These are phyloP conservation scores for Boloria selene DNA, from an alignment of 2,888 invertebrate species.

Conservation along the genomic window DNA sequence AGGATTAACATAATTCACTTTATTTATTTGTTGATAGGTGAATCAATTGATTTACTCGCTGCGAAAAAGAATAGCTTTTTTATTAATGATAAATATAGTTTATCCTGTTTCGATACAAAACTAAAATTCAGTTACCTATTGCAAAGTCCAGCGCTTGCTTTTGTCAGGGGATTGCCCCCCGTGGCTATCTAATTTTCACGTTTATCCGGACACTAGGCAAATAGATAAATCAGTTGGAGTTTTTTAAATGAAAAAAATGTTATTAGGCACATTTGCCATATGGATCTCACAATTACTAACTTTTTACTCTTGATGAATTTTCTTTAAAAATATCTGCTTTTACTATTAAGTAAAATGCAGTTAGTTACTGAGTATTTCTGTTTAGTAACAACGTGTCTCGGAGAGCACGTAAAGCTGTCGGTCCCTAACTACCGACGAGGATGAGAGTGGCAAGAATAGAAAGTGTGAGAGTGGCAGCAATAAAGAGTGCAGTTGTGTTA, in stretches of 20 bases:
- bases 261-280: neutral
- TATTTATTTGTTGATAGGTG: slow-evolving; percentile 38
- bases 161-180: slow-evolving; percentile 65
- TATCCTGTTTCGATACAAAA: slow-evolving; percentile 30
- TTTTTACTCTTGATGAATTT: too few relatives aligned
- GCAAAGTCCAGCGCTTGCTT: slow-evolving; percentile 54
- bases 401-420: too few relatives aligned
- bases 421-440: too few relatives aligned
- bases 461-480: too few relatives aligned
- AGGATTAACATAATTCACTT: slow-evolving; percentile 67
- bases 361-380: too few relatives aligned
- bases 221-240: slow-evolving; percentile 1
- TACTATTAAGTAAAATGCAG: too few relatives aligned
- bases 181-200: slow-evolving; percentile 64
- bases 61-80: slow-evolving; percentile 17
- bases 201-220: slow-evolving; percentile 28
- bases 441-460: too few relatives aligned
- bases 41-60: slow-evolving; percentile 29
- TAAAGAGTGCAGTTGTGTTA: too few relatives aligned
- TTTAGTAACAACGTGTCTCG: too few relatives aligned
- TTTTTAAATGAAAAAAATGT: neutral
- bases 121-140: slow-evolving; percentile 39
- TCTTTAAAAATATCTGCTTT: too few relatives aligned
- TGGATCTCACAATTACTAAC: too few relatives aligned
- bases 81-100: slow-evolving; percentile 26